These are phyloP conservation scores for Engraulis encrasicolus DNA, from an alignment of 2,113 vertebrate species.

Conservation along the genomic window DNA sequence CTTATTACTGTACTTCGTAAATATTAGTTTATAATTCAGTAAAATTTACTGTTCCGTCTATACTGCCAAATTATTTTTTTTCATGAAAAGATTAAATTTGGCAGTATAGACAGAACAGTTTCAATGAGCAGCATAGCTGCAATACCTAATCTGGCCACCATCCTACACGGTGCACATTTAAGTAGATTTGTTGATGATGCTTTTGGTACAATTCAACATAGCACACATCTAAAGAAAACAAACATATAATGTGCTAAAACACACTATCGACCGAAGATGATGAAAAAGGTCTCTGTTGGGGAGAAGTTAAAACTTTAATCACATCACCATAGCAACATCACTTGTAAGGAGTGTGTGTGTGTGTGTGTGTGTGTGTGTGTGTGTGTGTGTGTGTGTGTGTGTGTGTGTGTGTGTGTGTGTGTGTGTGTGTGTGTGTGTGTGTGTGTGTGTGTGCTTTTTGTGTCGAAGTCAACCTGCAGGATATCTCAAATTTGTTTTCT, in stretches of 20 bases:
- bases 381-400: neutral
- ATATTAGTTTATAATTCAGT: too few species aligned
- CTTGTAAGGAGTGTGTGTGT: neutral
- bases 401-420: neutral
- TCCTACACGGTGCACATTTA: too few species aligned
- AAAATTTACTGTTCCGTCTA: too few species aligned
- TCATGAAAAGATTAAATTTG: too few species aligned
- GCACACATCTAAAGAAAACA: constrained; percentile 27
- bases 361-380: neutral
- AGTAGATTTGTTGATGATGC: constrained; percentile 30
- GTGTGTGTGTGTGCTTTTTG: neutral
- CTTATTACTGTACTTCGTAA: too few species aligned
- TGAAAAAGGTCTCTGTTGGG: constrained; percentile 35
- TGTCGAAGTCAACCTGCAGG: neutral
- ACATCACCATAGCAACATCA: constrained; percentile 39
- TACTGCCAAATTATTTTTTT: too few species aligned
- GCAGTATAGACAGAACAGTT: too few species aligned
- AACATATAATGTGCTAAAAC: constrained; percentile 40
- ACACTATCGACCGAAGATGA: constrained; percentile 26
- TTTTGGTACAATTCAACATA: constrained; percentile 36
- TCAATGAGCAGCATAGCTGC: too few species aligned
- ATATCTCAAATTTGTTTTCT: constrained; percentile 31
- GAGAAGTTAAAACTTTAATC: constrained; percentile 51
- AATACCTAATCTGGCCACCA: too few species aligned
- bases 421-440: neutral